phyloP scores from a whole-genome alignment of 2,113 vertebrate species.

The Pelecanus crispus region DNA sequence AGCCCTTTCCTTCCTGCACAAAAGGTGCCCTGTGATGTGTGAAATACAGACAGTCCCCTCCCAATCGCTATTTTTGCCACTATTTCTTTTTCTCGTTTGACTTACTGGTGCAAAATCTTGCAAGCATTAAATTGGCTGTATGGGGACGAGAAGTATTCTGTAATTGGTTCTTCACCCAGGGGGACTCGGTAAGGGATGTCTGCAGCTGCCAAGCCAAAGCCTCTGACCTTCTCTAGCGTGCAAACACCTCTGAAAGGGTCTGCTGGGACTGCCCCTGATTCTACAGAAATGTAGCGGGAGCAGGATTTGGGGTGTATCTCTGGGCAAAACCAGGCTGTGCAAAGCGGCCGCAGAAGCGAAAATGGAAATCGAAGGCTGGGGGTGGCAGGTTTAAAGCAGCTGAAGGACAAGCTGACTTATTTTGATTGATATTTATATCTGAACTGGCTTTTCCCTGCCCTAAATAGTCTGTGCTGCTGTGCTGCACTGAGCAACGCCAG shows the following conservation, averaged over 20 bases:
- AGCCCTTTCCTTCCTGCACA: conserved; percentile 8
- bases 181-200: neutral
- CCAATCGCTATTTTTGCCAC: neutral
- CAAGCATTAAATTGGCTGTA: neutral
- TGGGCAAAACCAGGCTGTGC: neutral
- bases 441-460: neutral
- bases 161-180: neutral
- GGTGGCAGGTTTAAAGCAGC: neutral
- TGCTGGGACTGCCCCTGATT: neutral
- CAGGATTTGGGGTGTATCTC: neutral
- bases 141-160: neutral
- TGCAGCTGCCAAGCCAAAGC: neutral
- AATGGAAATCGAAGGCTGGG: neutral
- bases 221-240: neutral
- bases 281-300: neutral
- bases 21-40: neutral
- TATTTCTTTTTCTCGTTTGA: neutral
- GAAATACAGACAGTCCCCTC: neutral
- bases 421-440: neutral
- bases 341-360: neutral
- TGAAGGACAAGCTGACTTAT: neutral
- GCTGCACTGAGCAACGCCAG: neutral
- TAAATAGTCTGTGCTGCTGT: neutral
- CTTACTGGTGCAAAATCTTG: neutral
- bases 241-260: neutral